These are phyloP conservation scores for Pelvicachromis taeniatus DNA, from an alignment of 2,113 vertebrate species.

Conservation along the genomic window DNA sequence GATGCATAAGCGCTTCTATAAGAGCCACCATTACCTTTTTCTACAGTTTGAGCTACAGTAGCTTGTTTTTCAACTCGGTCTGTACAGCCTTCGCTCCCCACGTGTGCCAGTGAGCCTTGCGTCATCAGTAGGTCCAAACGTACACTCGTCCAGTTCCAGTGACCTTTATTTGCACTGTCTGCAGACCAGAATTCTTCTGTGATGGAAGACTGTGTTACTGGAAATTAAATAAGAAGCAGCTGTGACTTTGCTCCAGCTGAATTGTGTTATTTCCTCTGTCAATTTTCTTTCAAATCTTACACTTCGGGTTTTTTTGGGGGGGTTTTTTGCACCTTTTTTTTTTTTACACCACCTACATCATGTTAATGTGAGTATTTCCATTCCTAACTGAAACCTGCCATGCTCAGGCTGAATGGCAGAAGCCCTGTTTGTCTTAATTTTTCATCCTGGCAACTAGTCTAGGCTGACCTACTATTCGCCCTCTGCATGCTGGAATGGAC, in stretches of 20 bases:
- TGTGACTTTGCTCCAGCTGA: not conserved
- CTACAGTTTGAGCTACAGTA: not conserved
- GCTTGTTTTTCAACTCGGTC: not conserved
- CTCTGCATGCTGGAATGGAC: not conserved
- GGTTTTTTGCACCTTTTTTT: too few species aligned
- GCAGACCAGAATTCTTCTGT: not conserved
- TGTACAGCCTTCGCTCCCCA: not conserved
- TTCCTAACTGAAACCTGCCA: not conserved
- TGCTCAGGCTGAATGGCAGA: not conserved
- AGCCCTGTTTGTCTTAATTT: not conserved
- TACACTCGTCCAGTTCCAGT: not conserved
- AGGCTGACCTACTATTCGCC: not conserved
- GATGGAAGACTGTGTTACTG: not conserved
- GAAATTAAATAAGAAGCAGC: not conserved
- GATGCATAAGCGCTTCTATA: not conserved
- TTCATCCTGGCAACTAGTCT: not conserved
- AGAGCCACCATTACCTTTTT: not conserved
- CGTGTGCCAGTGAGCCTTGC: not conserved
- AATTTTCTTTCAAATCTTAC: not conserved
- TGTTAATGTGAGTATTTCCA: not conserved
- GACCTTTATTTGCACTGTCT: not conserved
- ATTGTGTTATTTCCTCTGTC: not conserved
- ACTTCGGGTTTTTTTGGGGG: not conserved
- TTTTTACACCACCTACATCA: fast-evolving
- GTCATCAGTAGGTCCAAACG: not conserved